A percentile compares a stretch with the other conserved stretches of the same genome.
phyloP scores from a whole-genome alignment of 2,888 invertebrate genomes.

The Pseudeuparius sepicola region DNA sequence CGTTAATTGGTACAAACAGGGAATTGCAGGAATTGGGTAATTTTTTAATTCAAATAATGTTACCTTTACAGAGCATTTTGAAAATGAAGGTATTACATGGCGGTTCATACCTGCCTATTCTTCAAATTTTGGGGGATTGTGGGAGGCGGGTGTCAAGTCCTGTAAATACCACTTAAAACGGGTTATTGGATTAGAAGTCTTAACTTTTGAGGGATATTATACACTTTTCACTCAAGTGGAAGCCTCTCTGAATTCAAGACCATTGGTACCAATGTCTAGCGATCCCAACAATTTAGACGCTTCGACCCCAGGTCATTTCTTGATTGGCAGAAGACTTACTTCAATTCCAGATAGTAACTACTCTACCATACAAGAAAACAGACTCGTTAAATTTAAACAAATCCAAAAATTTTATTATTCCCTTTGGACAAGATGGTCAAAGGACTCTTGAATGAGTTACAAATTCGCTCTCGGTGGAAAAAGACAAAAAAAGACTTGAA shows the following conservation, averaged over 20 bases:
- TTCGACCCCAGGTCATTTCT: constrained; percentile 2
- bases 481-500: not conserved
- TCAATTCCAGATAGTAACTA: not conserved
- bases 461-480: not conserved
- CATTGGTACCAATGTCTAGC: not conserved
- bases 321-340: not conserved
- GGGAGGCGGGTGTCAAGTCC: constrained; percentile 12
- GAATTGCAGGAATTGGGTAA: constrained; percentile 5
- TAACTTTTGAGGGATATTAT: not conserved
- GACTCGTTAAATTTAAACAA: not conserved
- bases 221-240: constrained; percentile 1
- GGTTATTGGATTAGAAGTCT: not conserved
- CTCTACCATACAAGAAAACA: not conserved
- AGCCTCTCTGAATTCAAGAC: constrained; percentile 11
- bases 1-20: constrained; percentile 7
- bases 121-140: constrained; percentile 10
- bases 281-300: not conserved
- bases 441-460: constrained; percentile 1
- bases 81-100: constrained; percentile 8
- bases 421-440: constrained; percentile 1
- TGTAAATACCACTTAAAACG: constrained; percentile 8
- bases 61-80: not conserved
- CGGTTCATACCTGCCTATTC: constrained; percentile 8
- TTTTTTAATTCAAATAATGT: not conserved
- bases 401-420: not conserved